phyloP scores from a whole-genome alignment of 1,140 invertebrate genomes.

The Aphis gossypii region DNA sequence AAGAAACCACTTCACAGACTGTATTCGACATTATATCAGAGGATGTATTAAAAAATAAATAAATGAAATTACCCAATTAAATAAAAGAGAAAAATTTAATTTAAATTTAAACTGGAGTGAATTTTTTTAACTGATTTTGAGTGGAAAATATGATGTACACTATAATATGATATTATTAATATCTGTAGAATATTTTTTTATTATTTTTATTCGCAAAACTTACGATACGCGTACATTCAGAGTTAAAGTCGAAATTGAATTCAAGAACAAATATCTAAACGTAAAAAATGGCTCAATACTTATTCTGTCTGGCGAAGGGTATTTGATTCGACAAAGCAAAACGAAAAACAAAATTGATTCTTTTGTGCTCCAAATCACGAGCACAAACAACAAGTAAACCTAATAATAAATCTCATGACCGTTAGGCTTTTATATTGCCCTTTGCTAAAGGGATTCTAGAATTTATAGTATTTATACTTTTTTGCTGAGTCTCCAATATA shows the following conservation, averaged over 20 bases:
- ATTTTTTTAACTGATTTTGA: background rate
- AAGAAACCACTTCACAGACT: constrained; percentile 49
- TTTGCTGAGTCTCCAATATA: background rate
- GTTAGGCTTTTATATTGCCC: constrained; percentile 8
- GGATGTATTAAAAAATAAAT: constrained; percentile 38
- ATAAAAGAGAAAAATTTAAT: background rate
- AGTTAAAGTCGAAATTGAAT: constrained; percentile 22
- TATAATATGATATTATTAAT: background rate
- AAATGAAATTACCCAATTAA: constrained; percentile 22
- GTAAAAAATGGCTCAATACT: background rate
- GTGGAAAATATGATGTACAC: background rate
- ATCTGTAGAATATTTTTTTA: background rate
- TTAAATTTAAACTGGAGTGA: background rate
- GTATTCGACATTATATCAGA: constrained; percentile 51
- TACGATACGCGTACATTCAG: background rate
- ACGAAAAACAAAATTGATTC: constrained; percentile 39
- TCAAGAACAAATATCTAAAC: constrained; percentile 39
- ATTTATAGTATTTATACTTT: background rate
- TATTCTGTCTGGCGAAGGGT: background rate
- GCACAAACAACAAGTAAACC: constrained; percentile 19
- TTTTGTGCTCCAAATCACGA: constrained; percentile 39
- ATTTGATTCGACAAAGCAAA: constrained; percentile 30
- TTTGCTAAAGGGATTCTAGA: background rate
- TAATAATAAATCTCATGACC: constrained; percentile 39
- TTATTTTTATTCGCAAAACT: background rate